Base-by-base conservation (phyloP, 2,797 vertebrate species). In the Enteromius thamalakanensis region DNA sequence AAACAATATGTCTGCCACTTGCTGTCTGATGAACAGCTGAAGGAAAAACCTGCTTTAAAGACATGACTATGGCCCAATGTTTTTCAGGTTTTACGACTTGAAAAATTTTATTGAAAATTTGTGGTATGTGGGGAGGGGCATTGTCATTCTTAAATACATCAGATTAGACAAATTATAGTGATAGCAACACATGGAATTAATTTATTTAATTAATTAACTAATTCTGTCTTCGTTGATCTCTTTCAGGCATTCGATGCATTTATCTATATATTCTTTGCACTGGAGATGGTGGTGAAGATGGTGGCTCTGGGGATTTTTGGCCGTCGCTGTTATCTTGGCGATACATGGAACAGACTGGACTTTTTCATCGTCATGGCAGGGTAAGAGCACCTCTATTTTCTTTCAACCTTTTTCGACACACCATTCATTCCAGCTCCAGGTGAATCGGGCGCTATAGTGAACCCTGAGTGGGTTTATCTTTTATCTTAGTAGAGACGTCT, bases 221-320 rank as follows among this genome's bases (percentile, higher is more conserved):
- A 45, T 45, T 45, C 2, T 45, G 42, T 45, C 10, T 45, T 45
- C 2, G 42, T 11, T 45, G 42, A 42, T 42, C 40, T 51, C 55
- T 81, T 17, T 0, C 87, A 99, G 98, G 97, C 97, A 21, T 99
- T 99, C 67, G 98, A 99, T 86, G 98, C 97, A 71, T 99, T 99
- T 92, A 99, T 99, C 92, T 99, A 99, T 88, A 95, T 98, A 91
- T 99, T 99, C 95, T 99, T 99, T 87, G 98, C 98, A 23, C 93
- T 99, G 96, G 98, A 99, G 95, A 99, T 99, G 98, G 96, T 99
- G 87, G 94, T 99, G 85, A 99, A 99, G 93, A 99, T 99, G 98
- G 96, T 98, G 92, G 98, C 98, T 80, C 92, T 99, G 40, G 98
- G 98, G 84, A 98, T 99, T 84, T 97, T 99, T 88, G 98, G 98